Evolutionary conservation across 2,888 invertebrate species (phyloP).

Genomic region (Aporophyla nigra): DNA sequence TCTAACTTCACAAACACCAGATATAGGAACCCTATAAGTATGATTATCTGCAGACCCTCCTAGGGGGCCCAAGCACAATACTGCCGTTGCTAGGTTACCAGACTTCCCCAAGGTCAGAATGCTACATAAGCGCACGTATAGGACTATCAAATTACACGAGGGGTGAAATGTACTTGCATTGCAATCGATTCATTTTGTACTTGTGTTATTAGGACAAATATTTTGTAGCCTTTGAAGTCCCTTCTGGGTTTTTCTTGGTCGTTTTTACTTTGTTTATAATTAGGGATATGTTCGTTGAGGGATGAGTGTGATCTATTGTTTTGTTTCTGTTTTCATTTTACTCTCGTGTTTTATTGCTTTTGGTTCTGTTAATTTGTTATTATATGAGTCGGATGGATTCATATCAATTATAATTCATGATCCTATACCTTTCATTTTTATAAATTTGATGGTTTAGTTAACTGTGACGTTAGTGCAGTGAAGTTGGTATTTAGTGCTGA

Average conservation of each 20-base stretch:
- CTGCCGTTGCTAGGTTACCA: conserved; percentile 88
- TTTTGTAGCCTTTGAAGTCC: conserved; percentile 66
- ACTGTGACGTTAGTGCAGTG: not conserved
- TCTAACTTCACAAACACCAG: conserved; percentile 77
- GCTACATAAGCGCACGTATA: conserved; percentile 82
- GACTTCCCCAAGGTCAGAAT: conserved; percentile 88
- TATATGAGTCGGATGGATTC: not conserved
- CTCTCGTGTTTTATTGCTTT: conserved; percentile 13
- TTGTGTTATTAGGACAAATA: conserved; percentile 71
- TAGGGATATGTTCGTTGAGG: conserved; percentile 48
- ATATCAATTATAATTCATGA: not conserved
- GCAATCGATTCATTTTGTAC: conserved; percentile 77
- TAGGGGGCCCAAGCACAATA: conserved; percentile 85
- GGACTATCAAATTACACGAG: conserved; percentile 79
- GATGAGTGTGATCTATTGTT: conserved; percentile 47
- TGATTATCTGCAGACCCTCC: conserved; percentile 82
- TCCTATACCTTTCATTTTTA: too few relatives aligned
- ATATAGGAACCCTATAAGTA: conserved; percentile 86
- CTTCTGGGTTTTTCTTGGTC: conserved; percentile 45
- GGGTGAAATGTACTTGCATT: conserved; percentile 72
- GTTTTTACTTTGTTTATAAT: conserved; percentile 59
- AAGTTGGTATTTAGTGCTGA: not conserved
- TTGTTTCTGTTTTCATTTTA: conserved; percentile 21
- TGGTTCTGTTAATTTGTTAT: not conserved
- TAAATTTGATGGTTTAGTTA: not conserved